phyloP scores from a whole-genome alignment of 2,113 vertebrate species.

The Zootoca vivipara region DNA sequence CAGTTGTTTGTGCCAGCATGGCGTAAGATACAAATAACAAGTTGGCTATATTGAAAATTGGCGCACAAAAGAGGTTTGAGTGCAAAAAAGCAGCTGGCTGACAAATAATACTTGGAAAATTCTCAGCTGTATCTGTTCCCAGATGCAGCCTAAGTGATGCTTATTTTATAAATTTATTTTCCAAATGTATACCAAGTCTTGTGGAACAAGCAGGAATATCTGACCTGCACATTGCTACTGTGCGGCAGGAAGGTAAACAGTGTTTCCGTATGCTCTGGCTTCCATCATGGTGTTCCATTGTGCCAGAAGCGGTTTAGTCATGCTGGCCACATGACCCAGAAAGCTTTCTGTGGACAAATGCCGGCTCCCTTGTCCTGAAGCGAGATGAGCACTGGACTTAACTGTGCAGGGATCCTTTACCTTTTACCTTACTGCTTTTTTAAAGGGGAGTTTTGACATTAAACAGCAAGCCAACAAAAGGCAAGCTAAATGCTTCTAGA shows the following conservation, averaged over 20 bases:
- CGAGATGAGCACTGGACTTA: too few species aligned
- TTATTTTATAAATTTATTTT: background rate
- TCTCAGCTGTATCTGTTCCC: background rate
- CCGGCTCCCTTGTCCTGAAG: too few species aligned
- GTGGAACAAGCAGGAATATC: background rate
- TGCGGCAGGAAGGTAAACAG: too few species aligned
- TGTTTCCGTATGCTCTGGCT: too few species aligned
- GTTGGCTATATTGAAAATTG: background rate
- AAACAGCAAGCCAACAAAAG: conserved; percentile 44
- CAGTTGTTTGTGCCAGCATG: background rate
- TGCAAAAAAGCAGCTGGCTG: background rate
- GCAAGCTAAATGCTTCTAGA: conserved; percentile 10
- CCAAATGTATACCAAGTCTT: background rate
- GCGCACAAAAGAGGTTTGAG: background rate
- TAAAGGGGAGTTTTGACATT: background rate
- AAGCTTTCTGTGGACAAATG: too few species aligned
- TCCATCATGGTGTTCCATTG: too few species aligned
- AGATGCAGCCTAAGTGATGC: background rate
- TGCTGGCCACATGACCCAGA: too few species aligned
- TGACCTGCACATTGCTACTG: background rate
- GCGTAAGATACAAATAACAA: background rate
- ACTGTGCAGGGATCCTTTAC: too few species aligned
- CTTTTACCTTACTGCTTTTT: background rate
- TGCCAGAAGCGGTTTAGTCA: too few species aligned
- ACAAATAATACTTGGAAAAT: background rate